These are phyloP conservation scores for Craseonycteris thonglongyai DNA, from an alignment of 2,113 vertebrate genomes.

Conservation along the genomic window DNA sequence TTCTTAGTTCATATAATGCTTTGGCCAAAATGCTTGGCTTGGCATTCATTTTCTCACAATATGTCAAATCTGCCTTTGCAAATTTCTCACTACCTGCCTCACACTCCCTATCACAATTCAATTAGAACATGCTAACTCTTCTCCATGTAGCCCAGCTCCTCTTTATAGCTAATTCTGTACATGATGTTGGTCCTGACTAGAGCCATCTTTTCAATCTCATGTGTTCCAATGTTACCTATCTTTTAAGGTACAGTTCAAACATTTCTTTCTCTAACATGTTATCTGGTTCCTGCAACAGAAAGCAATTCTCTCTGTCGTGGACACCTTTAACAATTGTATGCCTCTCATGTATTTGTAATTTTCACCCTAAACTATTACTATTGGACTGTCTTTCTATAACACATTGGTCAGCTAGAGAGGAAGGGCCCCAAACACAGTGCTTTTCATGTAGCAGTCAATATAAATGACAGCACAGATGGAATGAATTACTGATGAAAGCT, in stretches of 20 bases:
- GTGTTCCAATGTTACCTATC: rapidly evolving
- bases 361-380: not conserved
- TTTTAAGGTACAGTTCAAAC: not conserved
- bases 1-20: not conserved
- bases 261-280: not conserved
- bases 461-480: not conserved
- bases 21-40: not conserved
- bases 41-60: not conserved
- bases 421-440: not conserved
- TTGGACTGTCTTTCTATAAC: not conserved
- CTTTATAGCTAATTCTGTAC: rapidly evolving
- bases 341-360: not conserved
- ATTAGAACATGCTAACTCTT: rapidly evolving
- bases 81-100: not conserved
- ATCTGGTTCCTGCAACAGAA: not conserved
- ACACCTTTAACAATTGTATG: not conserved
- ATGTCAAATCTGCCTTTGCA: not conserved
- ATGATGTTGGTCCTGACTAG: rapidly evolving
- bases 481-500: not conserved
- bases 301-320: not conserved
- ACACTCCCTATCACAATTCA: rapidly evolving
- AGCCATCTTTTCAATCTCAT: not conserved
- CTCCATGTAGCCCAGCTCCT: not conserved
- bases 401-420: not conserved
- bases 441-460: rapidly evolving